Base-by-base conservation (phyloP, 2,888 invertebrate species). In the Leptarthrus brevirostris region DNA sequence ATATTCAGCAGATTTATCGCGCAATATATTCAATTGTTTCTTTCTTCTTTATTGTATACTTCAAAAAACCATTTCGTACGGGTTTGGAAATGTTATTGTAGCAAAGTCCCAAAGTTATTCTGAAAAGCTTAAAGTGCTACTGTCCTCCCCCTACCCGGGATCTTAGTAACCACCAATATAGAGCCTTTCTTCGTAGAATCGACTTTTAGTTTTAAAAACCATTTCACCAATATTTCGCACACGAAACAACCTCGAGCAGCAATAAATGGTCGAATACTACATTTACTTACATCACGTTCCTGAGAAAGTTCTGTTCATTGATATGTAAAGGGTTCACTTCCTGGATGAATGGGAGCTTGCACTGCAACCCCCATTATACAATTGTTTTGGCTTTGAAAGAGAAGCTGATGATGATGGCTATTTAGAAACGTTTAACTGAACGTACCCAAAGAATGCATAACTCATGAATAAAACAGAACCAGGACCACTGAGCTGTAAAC, bases 371-470 rank as follows among this genome's bases (percentile, higher is more conserved):
- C 40, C n/a, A 3, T 40, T 6, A 2, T 6, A 40, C 40, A 3
- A 40, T 40, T 40, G 40, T 40, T 40, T 40, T 40, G 40, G 40
- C 40, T 40, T 3, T 40, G 40, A 40, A 40, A 40, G 40, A 6
- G 12, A n/a, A 12, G 40, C 54, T 49, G 49, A 49, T 49, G 49
- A 20, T 49, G 49, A 20, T 49, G 16, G 49, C 49, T 16, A 49
- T 49, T 49, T 49, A 49, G 16, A 49, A 49, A 49, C 49, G 49
- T 3, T 49, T 49, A 49, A 49, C 49, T 16, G 18, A 49, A 16
- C 6, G 3, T 12, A 16, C 12, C 18, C 5, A 8, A 14, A 49
- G 49, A 18, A n/a, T 49, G 49, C 49, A 18, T 49, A 12, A 8
- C 3, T 14, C 49, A 49, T 49, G 49, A 49, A 49, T 49, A 49